Percentiles rank a stretch among this genome's conserved stretches.
phyloP scores from a whole-genome alignment of 2,888 invertebrate genomes.

The Epinotia ramella region DNA sequence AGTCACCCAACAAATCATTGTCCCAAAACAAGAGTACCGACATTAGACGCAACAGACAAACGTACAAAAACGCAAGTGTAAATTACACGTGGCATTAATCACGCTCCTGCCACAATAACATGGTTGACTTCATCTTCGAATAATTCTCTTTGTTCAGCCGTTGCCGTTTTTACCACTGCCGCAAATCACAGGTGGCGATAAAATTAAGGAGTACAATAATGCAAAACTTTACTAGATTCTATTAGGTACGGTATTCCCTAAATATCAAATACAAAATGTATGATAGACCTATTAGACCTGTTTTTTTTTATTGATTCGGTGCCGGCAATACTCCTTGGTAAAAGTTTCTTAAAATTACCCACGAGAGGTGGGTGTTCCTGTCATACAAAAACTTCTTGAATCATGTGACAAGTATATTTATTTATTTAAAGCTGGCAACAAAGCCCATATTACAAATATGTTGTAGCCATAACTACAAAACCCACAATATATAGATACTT shows the following conservation, averaged over 20 bases:
- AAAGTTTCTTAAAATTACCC: too few species aligned
- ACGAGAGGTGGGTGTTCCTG: too few species aligned
- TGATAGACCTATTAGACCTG: too few species aligned
- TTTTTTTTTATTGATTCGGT: too few species aligned
- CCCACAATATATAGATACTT: too few species aligned
- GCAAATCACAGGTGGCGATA: slow-evolving; percentile 52
- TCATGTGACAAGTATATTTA: too few species aligned
- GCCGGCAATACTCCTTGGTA: too few species aligned
- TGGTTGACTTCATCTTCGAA: slow-evolving; percentile 84
- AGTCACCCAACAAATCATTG: slow-evolving; percentile 42
- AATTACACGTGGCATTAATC: slow-evolving; percentile 81
- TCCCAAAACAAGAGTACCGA: slow-evolving; percentile 39
- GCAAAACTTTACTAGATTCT: not conserved
- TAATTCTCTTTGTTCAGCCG: slow-evolving; percentile 83
- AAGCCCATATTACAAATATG: too few species aligned
- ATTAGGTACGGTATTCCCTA: not conserved
- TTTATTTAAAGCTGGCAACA: too few species aligned
- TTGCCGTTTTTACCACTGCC: slow-evolving; percentile 66
- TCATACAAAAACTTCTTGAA: too few species aligned
- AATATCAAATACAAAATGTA: too few species aligned
- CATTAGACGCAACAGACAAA: slow-evolving; percentile 52
- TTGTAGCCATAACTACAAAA: too few species aligned
- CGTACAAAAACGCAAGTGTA: slow-evolving; percentile 74
- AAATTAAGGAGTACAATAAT: not conserved
- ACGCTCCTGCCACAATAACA: slow-evolving; percentile 78